phyloP scores from a whole-genome alignment of 2,797 vertebrate species.

The Macrochelys suwanniensis region DNA sequence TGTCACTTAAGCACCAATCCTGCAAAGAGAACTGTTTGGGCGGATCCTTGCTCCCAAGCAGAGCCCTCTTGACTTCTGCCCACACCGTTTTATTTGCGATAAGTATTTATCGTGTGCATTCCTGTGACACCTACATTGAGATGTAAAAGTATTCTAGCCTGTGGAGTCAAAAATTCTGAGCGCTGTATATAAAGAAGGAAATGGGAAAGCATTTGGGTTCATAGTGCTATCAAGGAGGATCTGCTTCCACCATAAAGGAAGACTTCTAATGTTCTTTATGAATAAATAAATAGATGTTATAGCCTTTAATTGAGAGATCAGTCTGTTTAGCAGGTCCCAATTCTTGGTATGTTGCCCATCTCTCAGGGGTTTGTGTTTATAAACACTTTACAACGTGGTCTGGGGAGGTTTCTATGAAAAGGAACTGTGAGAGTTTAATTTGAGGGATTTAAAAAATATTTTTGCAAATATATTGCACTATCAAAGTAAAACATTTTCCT shows the following conservation, averaged over 20 bases:
- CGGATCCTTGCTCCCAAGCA: background rate
- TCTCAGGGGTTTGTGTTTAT: background rate
- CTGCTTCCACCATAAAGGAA: fast-evolving
- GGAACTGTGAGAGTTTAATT: background rate
- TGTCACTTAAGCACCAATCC: background rate
- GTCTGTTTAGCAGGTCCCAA: background rate
- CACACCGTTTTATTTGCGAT: fast-evolving
- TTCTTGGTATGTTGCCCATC: background rate
- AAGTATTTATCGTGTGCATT: background rate
- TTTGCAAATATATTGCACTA: background rate
- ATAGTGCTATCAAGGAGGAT: background rate
- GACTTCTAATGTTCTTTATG: background rate
- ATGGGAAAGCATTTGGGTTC: background rate
- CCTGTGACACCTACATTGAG: background rate
- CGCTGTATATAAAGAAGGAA: background rate
- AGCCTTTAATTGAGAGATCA: background rate
- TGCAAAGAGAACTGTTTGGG: background rate
- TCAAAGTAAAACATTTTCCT: fast-evolving
- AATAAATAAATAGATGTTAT: background rate
- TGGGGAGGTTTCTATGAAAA: background rate
- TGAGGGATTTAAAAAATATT: fast-evolving
- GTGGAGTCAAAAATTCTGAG: background rate
- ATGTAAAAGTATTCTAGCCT: background rate
- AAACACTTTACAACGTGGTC: background rate
- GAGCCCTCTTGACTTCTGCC: background rate